phyloP scores from a whole-genome alignment of 2,797 vertebrate species.

The Peromyscus melanophrys region DNA sequence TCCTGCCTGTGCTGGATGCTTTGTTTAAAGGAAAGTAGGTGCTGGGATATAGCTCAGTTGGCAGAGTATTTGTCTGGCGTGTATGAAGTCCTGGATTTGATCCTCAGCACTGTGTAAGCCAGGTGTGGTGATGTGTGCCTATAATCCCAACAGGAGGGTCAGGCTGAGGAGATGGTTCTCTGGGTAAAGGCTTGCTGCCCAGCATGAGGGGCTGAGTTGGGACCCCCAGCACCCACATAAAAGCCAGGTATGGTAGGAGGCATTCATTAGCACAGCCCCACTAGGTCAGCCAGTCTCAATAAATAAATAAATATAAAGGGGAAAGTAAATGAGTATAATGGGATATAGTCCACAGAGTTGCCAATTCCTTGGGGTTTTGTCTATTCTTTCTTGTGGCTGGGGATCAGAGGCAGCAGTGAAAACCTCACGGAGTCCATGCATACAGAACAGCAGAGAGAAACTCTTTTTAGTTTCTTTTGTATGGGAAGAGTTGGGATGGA shows the following conservation, averaged over 20 bases:
- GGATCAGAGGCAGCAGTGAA: not conserved
- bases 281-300: not conserved
- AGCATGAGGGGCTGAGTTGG: not conserved
- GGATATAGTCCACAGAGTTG: conserved; percentile 8
- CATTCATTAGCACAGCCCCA: not conserved
- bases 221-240: not conserved
- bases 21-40: conserved; percentile 44
- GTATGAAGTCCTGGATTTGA: not conserved
- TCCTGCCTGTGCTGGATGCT: not conserved
- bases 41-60: not conserved
- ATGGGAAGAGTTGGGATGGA: not conserved
- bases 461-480: not conserved
- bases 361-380: not conserved
- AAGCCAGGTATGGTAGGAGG: not conserved
- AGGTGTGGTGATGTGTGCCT: not conserved
- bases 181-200: not conserved
- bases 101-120: not conserved
- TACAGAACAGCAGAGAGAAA: conserved; percentile 24
- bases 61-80: not conserved
- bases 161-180: not conserved
- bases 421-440: not conserved
- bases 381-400: not conserved
- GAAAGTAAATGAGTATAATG: not conserved
- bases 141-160: not conserved
- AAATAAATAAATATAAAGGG: not conserved